phyloP scores from a whole-genome alignment of 2,113 vertebrate genomes.

The Hemibagrus wyckioides region DNA sequence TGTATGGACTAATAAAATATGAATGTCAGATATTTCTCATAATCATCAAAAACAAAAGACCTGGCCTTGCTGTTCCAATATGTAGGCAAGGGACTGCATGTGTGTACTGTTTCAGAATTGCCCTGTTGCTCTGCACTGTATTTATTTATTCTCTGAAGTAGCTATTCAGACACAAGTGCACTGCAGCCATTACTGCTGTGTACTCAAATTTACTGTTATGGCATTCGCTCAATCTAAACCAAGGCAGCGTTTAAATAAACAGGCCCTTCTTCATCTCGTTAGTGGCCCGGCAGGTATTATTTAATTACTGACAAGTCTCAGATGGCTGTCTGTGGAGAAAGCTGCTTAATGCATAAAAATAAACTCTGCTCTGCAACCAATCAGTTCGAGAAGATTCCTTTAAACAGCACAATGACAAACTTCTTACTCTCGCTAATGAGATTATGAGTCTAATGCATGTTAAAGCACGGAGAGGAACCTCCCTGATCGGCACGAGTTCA shows the following conservation, averaged over 20 bases:
- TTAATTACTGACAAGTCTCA: constrained; percentile 24
- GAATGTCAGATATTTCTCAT: background rate
- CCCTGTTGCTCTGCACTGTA: background rate
- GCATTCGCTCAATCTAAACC: constrained; percentile 1
- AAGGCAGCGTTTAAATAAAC: constrained; percentile 21
- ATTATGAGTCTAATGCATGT: constrained; percentile 31
- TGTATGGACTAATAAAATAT: too few relatives aligned
- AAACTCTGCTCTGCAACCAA: constrained; percentile 3
- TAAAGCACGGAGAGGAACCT: constrained; percentile 35
- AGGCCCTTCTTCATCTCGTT: constrained; percentile 24
- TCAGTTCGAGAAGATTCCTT: background rate
- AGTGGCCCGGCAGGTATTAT: constrained; percentile 11
- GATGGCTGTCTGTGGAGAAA: constrained; percentile 2
- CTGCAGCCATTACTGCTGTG: constrained; percentile 17
- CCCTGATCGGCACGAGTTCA: constrained; percentile 44
- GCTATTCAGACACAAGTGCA: constrained; percentile 8
- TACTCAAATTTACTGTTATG: constrained; percentile 7
- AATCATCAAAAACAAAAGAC: background rate
- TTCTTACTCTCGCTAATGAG: constrained; percentile 39
- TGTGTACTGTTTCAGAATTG: background rate
- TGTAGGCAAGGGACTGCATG: background rate
- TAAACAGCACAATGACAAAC: constrained; percentile 8
- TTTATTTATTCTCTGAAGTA: constrained; percentile 16
- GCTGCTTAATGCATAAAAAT: constrained; percentile 15
- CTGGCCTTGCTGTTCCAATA: background rate